Evolutionary conservation across 2,888 invertebrate species (phyloP), one percentile per base, ranked within the genome.

Genomic region (Orthosia incerta): DNA sequence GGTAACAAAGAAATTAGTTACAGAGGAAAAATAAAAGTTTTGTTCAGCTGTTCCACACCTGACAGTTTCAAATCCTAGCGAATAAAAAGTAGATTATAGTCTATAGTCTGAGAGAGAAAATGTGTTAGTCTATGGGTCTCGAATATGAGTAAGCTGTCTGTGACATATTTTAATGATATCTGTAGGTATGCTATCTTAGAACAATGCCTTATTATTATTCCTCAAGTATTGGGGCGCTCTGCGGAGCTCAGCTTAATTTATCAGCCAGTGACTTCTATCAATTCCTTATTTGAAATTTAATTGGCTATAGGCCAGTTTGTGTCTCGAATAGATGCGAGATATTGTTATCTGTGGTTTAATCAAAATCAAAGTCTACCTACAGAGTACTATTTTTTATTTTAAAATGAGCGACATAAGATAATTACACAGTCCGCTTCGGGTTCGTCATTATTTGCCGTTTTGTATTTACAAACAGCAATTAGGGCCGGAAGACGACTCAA

Each of bases 401-500:
- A 50, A 59, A 39, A 18, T 26, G 63, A 65, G 18, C 46, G 13
- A 59, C 13, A 18, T 51, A 64, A 75, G 74, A 75, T 64, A 23
- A 57, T 64, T 45, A 64, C 50, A 63, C 83, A 76, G 64, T 71
- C 76, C 61, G 79, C 59, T 62, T 64, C 61, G 61, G 76, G 78
- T 76, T 75, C 55, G 77, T 85, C 79, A 82, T 85, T 86, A 86
- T 86, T 86, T 90, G 93, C 93, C 90, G 92, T 91, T 91, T 91
- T 89, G 89, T 91, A 90, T 77, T 79, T 91, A 88, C 85, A 88
- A 91, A 89, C 85, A 86, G 85, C 85, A 88, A 92, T 91, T 91
- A 87, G 87, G 91, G 85, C 92, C 94, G 93, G 93, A 94, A 93
- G 86, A 86, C 79, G 83, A 85, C 86, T 71, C 83, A 88, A 88